A percentile compares a stretch with the other conserved stretches of the same genome.
Conservation (phyloP, 2,888 invertebrate species). For the Lochmaea capreae region DNA sequence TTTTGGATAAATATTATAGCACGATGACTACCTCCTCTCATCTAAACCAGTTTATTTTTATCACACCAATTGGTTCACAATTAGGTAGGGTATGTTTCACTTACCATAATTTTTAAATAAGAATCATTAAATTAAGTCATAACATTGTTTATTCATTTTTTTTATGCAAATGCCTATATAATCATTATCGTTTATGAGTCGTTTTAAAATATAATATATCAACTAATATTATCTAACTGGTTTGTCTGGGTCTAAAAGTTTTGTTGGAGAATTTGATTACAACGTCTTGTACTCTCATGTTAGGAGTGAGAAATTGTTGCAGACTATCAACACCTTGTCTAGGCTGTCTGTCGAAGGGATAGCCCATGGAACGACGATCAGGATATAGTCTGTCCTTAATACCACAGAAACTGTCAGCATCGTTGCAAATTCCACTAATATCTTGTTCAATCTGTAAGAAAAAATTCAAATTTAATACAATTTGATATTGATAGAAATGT, state of each 20-base stretch:
- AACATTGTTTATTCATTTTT: too few species aligned
- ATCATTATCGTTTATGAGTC: too few species aligned
- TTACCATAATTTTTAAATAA: background rate
- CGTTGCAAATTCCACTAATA: slow-evolving; percentile 72
- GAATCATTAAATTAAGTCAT: too few species aligned
- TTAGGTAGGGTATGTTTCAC: too few species aligned
- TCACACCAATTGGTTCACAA: too few species aligned
- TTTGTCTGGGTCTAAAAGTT: slow-evolving; percentile 52
- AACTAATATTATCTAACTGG: background rate
- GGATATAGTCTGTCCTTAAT: slow-evolving; percentile 82
- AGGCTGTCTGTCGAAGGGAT: slow-evolving; percentile 79
- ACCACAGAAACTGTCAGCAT: slow-evolving; percentile 85
- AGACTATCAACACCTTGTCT: slow-evolving; percentile 70
- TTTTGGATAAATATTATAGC: too few species aligned
- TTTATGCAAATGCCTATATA: too few species aligned
- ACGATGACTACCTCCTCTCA: too few species aligned
- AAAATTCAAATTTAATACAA: background rate
- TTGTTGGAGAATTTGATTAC: slow-evolving; percentile 72
- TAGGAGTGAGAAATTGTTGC: slow-evolving; percentile 76
- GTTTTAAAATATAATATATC: too few species aligned
- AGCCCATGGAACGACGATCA: slow-evolving; percentile 86
- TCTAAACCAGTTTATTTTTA: too few species aligned
- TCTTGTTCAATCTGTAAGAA: slow-evolving; percentile 68
- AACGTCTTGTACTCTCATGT: slow-evolving; percentile 77
- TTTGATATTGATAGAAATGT: background rate